Base-by-base conservation (phyloP, 1,140 invertebrate genomes). In the Meloidogyne chitwoodi region DNA sequence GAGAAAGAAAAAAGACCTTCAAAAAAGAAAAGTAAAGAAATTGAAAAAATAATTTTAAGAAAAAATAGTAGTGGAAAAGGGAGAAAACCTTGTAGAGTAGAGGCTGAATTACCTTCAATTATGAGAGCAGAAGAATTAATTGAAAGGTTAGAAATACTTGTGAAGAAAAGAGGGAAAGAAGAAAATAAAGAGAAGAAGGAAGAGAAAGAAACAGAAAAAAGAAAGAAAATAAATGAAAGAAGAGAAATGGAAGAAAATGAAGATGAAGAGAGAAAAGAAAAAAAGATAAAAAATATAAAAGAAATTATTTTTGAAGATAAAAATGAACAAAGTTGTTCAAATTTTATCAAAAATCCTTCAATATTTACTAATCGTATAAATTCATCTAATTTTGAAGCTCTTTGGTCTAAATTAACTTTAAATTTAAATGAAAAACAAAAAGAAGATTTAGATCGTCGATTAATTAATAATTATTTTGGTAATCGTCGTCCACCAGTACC, bases 391-490 rank as follows among this genome's bases (percentile, higher is more conserved):
- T 65, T 64, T 12, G 71, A 61, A 10, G 56, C 31, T 6, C 0
- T 73, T 31, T 73, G 71, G 71, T 56, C 71, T 34, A 61, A 29
- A 22, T 26, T 73, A 31, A 73, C 71, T 22, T 61, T 24, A 61
- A 12, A 73, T 31, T 12, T 73, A 34, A 73, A 64, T 24, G 71
- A 73, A 34, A 12, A 41, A 26, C 56, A 73, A 64, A 29, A 63
- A 64, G 56, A 61, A 24, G 71, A 34, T 29, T 31, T 73, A 64
- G 71, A 73, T 56, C n/a, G n/a, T 31, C 56, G 71, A 63, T 34
- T 73, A 64, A 19, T 73, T 61, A 48, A 73, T 56, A 31, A 73
- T 61, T 31, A 61, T 14, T 64, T 61, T n/a, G 56, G 71, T 8
- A 64, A 16, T 34, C 41, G 71, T 38, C 71, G 64, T 0, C 56